Evolutionary conservation across 2,797 vertebrate genomes (phyloP), one percentile per base, ranked within the genome.

Genomic region (Coregonus ussuriensis): DNA sequence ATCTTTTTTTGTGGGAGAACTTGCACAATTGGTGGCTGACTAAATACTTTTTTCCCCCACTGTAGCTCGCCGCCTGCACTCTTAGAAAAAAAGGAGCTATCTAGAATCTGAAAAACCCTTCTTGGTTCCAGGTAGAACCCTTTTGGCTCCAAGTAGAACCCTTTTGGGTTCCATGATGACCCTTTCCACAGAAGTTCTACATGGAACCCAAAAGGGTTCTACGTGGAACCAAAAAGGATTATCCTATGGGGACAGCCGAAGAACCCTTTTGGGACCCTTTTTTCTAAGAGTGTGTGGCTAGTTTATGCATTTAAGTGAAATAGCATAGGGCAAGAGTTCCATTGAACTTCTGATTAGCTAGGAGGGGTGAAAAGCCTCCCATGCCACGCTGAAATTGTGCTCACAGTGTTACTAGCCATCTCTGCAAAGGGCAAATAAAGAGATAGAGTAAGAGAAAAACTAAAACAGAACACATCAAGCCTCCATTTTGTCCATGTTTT

Each of bases 1-100:
- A 25, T 25, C 25, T 25, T 25, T 25, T 25, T 25, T 25, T 25
- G 25, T 25, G 25, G 25, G 25, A 25, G 25, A 25, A 25, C 25
- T 25, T 25, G 25, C 25, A 25, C 25, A 25, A 25, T 25, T 25
- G 25, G 25, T 25, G 25, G 25, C 25, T 25, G 25, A 25, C 25
- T 25, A 25, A 25, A 25, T 25, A 25, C 25, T 25, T 25, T 25
- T 25, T 25, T 25, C 1, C 25, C 25, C 25, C 25, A 25, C 25
- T 25, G 25, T 25, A 71, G 31, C 25, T 74, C 51, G 67, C 29
- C 47, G 62, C 78, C 53, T 71, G 13, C 14, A 33, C 16, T 74
- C 31, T 31, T 73, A 54, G 69, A 79, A 68, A 3, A 51, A 65
- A 31, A 41, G 37, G 37, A 41, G 41, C 9, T 47, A 47, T 47